Base-by-base conservation (phyloP, 2,113 vertebrate species). In the Cryptotis parvus region DNA sequence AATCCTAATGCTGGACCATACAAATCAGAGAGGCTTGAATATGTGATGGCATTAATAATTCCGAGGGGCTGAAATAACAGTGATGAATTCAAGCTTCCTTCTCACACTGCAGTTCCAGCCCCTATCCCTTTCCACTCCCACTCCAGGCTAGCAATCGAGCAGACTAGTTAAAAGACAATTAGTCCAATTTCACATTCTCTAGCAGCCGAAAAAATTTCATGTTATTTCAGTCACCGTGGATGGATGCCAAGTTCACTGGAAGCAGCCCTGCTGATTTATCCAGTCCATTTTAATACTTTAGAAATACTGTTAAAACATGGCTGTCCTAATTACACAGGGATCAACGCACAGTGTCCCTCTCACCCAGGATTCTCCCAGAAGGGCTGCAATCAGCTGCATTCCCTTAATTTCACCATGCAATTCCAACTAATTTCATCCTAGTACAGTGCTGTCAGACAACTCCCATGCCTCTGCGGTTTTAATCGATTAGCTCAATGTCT, bases 401-500 rank as follows among this genome's bases (percentile, higher is more conserved):
- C 98, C 97, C 97, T 97, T 98, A 98, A 98, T 98, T 98, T 98
- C 97, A 97, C 98, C 98, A 98, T 98, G 98, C 98, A 98, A 98
- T 98, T 98, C 97, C 98, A 98, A 99, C 98, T 99, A 99, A 99
- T 99, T 99, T 98, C 98, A 99, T 98, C 98, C 98, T 98, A 98
- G 98, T 98, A 98, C 98, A 98, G 97, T 98, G 98, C 98, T 98
- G 98, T 99, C 98, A 99, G 98, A 99, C 98, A 99, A 99, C 98
- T 99, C 98, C 98, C 98, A 98, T 98, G 98, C 98, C 98, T 98
- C 98, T 98, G 97, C 96, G 98, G 98, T 98, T 99, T 98, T 99
- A 99, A 99, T 99, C 98, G 98, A 99, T 99, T 99, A 99, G 98
- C 98, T 97, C 98, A 98, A 98, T 98, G 98, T 98, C 98, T 98